Conservation (phyloP, 2,113 vertebrate species). For the Pithys albifrons region DNA sequence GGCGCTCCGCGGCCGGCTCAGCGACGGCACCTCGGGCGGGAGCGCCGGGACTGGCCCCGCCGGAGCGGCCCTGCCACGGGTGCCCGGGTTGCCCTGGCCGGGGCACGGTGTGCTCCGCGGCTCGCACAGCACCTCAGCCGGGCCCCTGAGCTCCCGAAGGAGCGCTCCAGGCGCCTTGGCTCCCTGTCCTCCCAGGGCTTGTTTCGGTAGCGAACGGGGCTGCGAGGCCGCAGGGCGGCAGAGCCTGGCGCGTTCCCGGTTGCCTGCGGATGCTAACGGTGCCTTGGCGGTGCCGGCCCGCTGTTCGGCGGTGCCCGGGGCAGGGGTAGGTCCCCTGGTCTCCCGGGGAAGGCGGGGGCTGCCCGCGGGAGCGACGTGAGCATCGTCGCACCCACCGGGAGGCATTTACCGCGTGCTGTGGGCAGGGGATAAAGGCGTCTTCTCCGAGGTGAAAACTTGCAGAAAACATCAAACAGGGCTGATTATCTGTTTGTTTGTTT, state of each 20-base stretch:
- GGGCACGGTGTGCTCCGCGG: too few relatives aligned
- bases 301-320: background rate
- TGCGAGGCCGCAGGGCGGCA: background rate
- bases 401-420: background rate
- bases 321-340: accelerated
- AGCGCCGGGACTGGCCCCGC: background rate
- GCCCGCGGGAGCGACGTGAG: background rate
- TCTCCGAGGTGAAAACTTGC: background rate
- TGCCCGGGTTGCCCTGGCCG: background rate
- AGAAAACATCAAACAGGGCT: background rate
- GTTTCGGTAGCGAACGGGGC: background rate
- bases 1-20: too few relatives aligned
- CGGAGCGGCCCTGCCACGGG: background rate
- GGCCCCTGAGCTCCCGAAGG: background rate
- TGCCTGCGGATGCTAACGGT: background rate
- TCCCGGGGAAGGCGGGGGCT: background rate
- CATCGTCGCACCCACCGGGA: background rate
- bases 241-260: background rate
- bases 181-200: background rate
- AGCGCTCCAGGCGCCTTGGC: background rate
- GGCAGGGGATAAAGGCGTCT: background rate
- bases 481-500: background rate
- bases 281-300: background rate
- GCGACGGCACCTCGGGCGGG: background rate
- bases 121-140: background rate